phyloP scores from a whole-genome alignment of 1,140 invertebrate genomes.

The Bradysia coprophila region DNA sequence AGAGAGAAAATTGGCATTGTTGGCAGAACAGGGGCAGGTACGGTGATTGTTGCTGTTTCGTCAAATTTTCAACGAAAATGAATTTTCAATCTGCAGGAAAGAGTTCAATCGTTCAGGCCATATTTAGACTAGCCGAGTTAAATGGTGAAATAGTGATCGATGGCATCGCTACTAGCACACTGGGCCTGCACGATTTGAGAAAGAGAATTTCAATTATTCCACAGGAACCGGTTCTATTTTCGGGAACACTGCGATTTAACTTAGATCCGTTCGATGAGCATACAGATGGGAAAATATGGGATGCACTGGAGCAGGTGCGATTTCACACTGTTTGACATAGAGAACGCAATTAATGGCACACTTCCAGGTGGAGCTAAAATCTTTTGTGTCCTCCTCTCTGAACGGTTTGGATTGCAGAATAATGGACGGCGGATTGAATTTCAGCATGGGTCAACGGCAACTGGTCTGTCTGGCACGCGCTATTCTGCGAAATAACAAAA shows the following conservation, averaged over 20 bases:
- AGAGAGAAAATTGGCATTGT: slow-evolving; percentile 41
- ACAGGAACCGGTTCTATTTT: slow-evolving; percentile 47
- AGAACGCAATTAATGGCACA: neutral
- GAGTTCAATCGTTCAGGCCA: slow-evolving; percentile 42
- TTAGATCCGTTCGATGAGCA: slow-evolving; percentile 40
- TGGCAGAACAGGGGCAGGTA: slow-evolving; percentile 48
- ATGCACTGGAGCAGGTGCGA: slow-evolving; percentile 42
- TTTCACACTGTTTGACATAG: neutral
- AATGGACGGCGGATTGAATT: slow-evolving; percentile 52
- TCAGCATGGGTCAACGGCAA: slow-evolving; percentile 64
- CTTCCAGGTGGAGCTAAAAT: neutral
- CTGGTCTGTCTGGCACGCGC: slow-evolving; percentile 62
- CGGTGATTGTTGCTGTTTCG: slow-evolving; percentile 15
- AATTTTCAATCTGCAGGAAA: slow-evolving; percentile 1
- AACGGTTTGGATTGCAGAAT: slow-evolving; percentile 30
- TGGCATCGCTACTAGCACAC: slow-evolving; percentile 28
- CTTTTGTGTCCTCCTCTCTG: neutral
- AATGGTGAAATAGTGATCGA: slow-evolving; percentile 46
- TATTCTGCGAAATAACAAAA: slow-evolving; percentile 52
- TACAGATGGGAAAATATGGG: slow-evolving; percentile 42
- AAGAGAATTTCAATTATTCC: slow-evolving; percentile 45
- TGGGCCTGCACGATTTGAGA: slow-evolving; percentile 29
- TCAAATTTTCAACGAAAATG: slow-evolving; percentile 24
- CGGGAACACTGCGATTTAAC: slow-evolving; percentile 35
- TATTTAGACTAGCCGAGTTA: slow-evolving; percentile 48